Percentiles rank a stretch among this genome's conserved stretches.
Conservation (phyloP, 2,113 vertebrate genomes). For the Melanerpes aurifrons region DNA sequence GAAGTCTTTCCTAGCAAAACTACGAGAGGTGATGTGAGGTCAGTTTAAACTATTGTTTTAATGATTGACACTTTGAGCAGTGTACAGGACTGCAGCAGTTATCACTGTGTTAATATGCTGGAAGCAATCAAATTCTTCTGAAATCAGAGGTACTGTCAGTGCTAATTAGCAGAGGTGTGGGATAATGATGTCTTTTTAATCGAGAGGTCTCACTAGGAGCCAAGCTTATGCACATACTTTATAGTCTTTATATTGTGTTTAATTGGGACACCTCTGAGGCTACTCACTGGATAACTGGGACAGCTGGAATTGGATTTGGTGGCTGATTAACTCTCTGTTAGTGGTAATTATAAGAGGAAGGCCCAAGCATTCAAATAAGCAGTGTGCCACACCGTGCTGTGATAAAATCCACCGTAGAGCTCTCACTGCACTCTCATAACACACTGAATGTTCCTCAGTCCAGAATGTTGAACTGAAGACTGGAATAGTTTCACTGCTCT, state of each 20-base stretch:
- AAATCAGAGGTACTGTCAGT: not conserved
- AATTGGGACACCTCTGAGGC: conserved; percentile 29
- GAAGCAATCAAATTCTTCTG: conserved; percentile 23
- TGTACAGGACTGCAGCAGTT: not conserved
- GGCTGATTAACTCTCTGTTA: conserved; percentile 33
- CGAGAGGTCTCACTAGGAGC: conserved; percentile 46
- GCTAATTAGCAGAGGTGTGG: conserved; percentile 42
- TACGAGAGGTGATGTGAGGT: not conserved
- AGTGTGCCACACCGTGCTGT: not conserved
- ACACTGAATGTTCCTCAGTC: fast-evolving
- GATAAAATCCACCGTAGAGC: not conserved
- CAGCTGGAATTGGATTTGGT: not conserved
- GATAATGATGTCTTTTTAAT: conserved; percentile 59
- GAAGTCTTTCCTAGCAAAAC: not conserved
- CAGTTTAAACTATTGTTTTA: not conserved
- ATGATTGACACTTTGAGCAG: not conserved
- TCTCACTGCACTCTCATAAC: not conserved
- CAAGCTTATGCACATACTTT: conserved; percentile 11
- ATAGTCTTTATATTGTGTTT: conserved; percentile 20
- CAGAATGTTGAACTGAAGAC: fast-evolving
- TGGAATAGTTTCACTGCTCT: not conserved
- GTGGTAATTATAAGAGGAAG: conserved; percentile 26
- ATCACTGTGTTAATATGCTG: not conserved
- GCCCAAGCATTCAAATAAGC: not conserved
- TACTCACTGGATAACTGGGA: not conserved